Percentiles rank a stretch among this genome's conserved stretches.
Conservation (phyloP, 2,797 vertebrate species). For the Diplodus sargus region DNA sequence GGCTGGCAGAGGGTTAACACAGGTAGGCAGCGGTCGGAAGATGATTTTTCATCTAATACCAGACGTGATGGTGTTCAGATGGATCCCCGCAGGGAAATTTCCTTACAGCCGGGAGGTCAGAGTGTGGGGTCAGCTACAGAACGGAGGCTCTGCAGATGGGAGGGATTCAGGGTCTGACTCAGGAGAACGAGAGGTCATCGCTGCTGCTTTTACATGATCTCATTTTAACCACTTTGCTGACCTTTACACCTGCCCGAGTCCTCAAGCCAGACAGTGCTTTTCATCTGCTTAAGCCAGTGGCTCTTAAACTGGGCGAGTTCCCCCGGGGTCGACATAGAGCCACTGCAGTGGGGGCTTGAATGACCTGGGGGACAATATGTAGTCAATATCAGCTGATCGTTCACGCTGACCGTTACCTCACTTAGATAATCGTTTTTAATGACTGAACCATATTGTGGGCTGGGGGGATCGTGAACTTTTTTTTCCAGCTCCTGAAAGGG, state of each 20-base stretch:
- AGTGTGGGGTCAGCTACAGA: conserved; percentile 48
- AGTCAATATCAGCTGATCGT: background rate
- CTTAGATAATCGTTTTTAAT: background rate
- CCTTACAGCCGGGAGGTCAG: conserved; percentile 42
- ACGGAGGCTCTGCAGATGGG: conserved; percentile 13
- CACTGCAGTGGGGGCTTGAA: background rate
- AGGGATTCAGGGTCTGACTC: conserved; percentile 31
- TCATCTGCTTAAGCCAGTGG: conserved; percentile 7
- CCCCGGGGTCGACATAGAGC: background rate
- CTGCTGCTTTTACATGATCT: conserved; percentile 42
- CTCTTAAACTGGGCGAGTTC: background rate
- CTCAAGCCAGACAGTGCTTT: conserved; percentile 17
- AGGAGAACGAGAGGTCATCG: conserved; percentile 28
- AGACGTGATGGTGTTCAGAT: conserved; percentile 44
- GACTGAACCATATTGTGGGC: background rate
- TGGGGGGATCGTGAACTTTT: background rate
- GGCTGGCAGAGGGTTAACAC: conserved; percentile 89
- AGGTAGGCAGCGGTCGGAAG: conserved; percentile 72
- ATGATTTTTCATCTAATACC: conserved; percentile 29
- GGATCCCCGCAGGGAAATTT: conserved; percentile 44
- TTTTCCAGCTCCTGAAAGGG: background rate
- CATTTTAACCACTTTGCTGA: conserved; percentile 42
- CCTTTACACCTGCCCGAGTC: conserved; percentile 4
- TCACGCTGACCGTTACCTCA: background rate
- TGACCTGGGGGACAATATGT: no score